Evolutionary conservation across 2,113 vertebrate genomes (phyloP), one percentile per base, ranked within the genome.

Genomic region (Lepus europaeus): DNA sequence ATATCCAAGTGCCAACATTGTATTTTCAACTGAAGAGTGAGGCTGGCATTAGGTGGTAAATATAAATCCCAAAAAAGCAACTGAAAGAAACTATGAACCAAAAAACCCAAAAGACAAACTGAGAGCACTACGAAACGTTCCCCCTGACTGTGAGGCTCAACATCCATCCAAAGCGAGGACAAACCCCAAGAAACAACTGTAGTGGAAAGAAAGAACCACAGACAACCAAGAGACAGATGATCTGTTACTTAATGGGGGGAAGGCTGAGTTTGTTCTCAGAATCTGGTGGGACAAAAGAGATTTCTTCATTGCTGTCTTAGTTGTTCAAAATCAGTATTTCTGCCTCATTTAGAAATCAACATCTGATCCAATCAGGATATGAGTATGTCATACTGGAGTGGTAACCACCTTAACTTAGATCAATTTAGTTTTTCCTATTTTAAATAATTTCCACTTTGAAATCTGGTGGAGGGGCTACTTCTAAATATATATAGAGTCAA

Each of bases 371-470:
- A 11, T 13, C 3, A 78, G 73, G 22, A 45, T 45, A 45, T 45
- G 45, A 45, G 16, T 72, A 13, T 66, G 3, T 86, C 39, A 76
- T 95, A 11, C 63, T 86, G 39, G 39, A 27, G 29, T n/a, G 53
- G 56, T 3, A 89, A 31, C 17, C 33, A 87, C 53, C 29, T 94
- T 13, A 56, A 73, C n/a, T 83, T 66, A 77, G 39, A 29, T 36
- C 92, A 84, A 85, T n/a, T 64, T 74, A 70, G 4, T 45, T 92
- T 88, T 94, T 53, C 51, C 10, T 80, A 76, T 25, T 20, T 87
- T 27, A 36, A 70, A 17, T 73, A 90, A 66, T 88, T 64, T 29
- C 68, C 66, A 25, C 13, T 88, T 85, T 29, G 4, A 36, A 78
- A 56, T n/a, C 36, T 82, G 69, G 9, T 13, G 27, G 11, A 9